Evolutionary conservation across 1,140 invertebrate species (phyloP).

Genomic region (Zaprionus kolodkinae): DNA sequence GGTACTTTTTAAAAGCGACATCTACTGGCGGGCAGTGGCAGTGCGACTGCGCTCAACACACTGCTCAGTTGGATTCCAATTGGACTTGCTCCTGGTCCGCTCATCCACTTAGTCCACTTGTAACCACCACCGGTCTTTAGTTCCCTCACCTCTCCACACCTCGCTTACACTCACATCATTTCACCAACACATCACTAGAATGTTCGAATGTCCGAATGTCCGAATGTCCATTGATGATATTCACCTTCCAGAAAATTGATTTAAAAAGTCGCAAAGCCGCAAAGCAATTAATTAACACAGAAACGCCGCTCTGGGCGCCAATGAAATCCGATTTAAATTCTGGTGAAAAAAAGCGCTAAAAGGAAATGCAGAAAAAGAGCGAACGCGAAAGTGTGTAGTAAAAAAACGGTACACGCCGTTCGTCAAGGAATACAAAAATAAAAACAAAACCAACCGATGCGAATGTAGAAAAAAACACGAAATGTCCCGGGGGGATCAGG

Average conservation of each 20-base stretch:
- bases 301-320: constrained; percentile 1
- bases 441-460: constrained; percentile 12
- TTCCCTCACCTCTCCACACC: not conserved
- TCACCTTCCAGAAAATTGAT: constrained; percentile 40
- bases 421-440: not conserved
- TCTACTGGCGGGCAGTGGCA: constrained; percentile 11
- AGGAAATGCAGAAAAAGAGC: constrained; percentile 7
- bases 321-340: constrained; percentile 51
- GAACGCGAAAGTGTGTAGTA: not conserved
- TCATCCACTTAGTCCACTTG: not conserved
- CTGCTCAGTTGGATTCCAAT: not conserved
- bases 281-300: constrained; percentile 55
- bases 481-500: constrained; percentile 50
- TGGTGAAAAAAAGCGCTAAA: constrained; percentile 4
- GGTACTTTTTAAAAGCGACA: constrained; percentile 46
- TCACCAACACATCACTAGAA: not conserved
- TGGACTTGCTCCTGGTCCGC: not conserved
- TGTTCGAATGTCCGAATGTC: not conserved
- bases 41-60: not conserved
- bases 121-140: not conserved
- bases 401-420: not conserved
- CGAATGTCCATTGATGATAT: not conserved
- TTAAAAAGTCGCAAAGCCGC: constrained; percentile 50
- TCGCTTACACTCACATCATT: no score
- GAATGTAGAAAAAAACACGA: constrained; percentile 20